Evolutionary conservation across 2,888 invertebrate genomes (phyloP).

Genomic region (Drosophila diplacantha): DNA sequence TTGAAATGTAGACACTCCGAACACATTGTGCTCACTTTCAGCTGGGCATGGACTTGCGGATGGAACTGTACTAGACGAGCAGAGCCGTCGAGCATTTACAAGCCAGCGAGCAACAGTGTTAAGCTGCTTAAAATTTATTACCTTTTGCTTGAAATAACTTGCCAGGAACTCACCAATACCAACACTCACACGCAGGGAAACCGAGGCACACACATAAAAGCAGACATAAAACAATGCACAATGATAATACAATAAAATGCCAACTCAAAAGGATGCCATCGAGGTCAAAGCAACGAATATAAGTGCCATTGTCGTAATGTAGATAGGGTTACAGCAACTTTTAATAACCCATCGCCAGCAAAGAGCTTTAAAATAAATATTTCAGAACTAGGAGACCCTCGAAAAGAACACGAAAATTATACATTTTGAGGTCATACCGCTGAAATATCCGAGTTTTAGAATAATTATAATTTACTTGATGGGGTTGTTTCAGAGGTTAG

Average conservation of each 20-base stretch:
- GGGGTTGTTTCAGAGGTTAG: too few species aligned
- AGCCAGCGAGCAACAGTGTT: slow-evolving; percentile 70
- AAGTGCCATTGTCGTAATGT: slow-evolving; percentile 56
- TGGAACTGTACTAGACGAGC: slow-evolving; percentile 42
- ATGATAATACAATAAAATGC: slow-evolving; percentile 69
- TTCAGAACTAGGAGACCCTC: not conserved
- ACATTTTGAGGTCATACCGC: not conserved
- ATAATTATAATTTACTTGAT: not conserved
- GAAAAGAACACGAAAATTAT: not conserved
- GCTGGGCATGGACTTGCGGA: slow-evolving; percentile 23
- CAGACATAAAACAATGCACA: slow-evolving; percentile 63
- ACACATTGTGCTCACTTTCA: not conserved
- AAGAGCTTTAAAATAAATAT: slow-evolving; percentile 4
- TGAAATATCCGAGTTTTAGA: not conserved
- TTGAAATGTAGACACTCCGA: slow-evolving; percentile 33
- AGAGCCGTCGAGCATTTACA: slow-evolving; percentile 52
- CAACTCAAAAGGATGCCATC: slow-evolving; percentile 62
- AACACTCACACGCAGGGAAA: slow-evolving; percentile 33
- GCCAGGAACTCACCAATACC: slow-evolving; percentile 53
- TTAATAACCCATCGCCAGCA: slow-evolving; percentile 23
- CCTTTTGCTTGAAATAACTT: slow-evolving; percentile 73
- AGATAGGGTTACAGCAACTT: slow-evolving; percentile 48
- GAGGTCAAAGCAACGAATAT: slow-evolving; percentile 50
- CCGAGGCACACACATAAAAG: slow-evolving; percentile 23
- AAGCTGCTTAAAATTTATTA: slow-evolving; percentile 75